These are phyloP conservation scores for Cerastis rubricosa DNA, from an alignment of 2,888 invertebrate genomes.

Conservation along the genomic window DNA sequence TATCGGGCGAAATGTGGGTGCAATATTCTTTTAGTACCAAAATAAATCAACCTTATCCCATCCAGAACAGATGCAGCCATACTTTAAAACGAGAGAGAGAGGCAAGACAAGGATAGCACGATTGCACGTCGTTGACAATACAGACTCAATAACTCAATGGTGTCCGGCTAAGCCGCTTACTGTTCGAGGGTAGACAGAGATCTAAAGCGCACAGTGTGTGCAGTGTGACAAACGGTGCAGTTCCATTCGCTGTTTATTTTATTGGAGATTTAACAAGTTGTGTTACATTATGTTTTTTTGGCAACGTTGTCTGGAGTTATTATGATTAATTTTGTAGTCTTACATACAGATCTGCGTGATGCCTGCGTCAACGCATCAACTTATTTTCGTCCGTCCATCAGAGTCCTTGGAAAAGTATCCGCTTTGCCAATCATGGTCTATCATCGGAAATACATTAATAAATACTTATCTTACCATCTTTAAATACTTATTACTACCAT, in stretches of 20 bases:
- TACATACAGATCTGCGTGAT: no score
- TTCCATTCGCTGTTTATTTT: constrained; percentile 12
- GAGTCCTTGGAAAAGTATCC: no score
- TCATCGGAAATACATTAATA: no score
- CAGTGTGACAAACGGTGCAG: constrained; percentile 11
- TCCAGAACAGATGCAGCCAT: constrained; percentile 14
- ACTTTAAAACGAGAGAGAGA: constrained; percentile 29
- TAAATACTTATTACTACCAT: no score
- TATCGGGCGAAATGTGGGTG: no score
- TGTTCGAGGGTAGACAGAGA: constrained; percentile 54
- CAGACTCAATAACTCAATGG: constrained; percentile 71
- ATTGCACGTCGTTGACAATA: constrained; percentile 64
- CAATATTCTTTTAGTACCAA: background rate
- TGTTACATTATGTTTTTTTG: background rate
- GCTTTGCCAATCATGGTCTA: no score
- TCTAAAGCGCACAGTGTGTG: constrained; percentile 30
- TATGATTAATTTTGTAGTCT: background rate
- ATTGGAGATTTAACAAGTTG: constrained; percentile 5
- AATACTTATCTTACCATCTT: no score
- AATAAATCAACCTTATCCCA: constrained; percentile 24
- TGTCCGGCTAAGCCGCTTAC: constrained; percentile 70
- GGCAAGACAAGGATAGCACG: constrained; percentile 29
- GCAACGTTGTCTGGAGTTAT: background rate
- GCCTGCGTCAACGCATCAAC: no score
- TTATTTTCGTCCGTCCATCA: no score